Conservation (phyloP, 2,888 invertebrate species). For the Papilio protenor region DNA sequence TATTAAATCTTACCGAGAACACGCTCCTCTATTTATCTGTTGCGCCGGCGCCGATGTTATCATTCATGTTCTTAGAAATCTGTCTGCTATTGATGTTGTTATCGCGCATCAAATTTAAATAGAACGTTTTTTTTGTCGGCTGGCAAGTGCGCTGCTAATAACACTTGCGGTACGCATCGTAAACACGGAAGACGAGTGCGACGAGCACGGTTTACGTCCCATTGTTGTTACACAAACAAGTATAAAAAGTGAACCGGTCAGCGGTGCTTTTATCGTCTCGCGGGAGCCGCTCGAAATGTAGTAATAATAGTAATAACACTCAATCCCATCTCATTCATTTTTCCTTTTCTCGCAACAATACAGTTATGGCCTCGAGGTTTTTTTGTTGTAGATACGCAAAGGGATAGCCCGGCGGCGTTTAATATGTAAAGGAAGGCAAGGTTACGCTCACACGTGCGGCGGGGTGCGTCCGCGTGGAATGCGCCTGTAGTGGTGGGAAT, state of each 20-base stretch:
- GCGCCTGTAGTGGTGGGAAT: slow-evolving; percentile 82
- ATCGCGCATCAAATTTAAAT: slow-evolving; percentile 14
- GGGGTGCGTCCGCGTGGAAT: slow-evolving; percentile 71
- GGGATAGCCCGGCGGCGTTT: slow-evolving; percentile 83
- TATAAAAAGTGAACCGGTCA: slow-evolving; percentile 83
- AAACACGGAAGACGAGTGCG: slow-evolving; percentile 72
- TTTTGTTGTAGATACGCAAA: slow-evolving; percentile 82
- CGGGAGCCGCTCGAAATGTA: slow-evolving; percentile 76
- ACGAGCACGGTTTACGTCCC: slow-evolving; percentile 80
- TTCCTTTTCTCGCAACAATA: slow-evolving; percentile 79
- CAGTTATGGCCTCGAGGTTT: slow-evolving; percentile 68
- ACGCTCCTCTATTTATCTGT: slow-evolving; percentile 19
- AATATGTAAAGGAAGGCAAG: slow-evolving; percentile 84
- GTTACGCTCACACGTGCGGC: slow-evolving; percentile 78
- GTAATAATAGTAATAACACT: slow-evolving; percentile 83
- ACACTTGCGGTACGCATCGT: slow-evolving; percentile 63
- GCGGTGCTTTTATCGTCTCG: slow-evolving; percentile 77
- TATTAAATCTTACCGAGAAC: slow-evolving; percentile 7
- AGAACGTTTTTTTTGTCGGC: slow-evolving; percentile 9
- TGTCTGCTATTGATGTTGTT: slow-evolving; percentile 15
- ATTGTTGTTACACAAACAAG: slow-evolving; percentile 78
- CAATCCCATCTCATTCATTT: slow-evolving; percentile 78
- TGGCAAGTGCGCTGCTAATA: slow-evolving; percentile 30
- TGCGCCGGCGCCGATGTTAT: slow-evolving; percentile 9
- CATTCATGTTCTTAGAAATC: slow-evolving; percentile 13